A percentile compares a stretch with the other conserved stretches of the same genome.
Conservation (phyloP, 2,888 invertebrate species). For the Drosophila anomalata region DNA sequence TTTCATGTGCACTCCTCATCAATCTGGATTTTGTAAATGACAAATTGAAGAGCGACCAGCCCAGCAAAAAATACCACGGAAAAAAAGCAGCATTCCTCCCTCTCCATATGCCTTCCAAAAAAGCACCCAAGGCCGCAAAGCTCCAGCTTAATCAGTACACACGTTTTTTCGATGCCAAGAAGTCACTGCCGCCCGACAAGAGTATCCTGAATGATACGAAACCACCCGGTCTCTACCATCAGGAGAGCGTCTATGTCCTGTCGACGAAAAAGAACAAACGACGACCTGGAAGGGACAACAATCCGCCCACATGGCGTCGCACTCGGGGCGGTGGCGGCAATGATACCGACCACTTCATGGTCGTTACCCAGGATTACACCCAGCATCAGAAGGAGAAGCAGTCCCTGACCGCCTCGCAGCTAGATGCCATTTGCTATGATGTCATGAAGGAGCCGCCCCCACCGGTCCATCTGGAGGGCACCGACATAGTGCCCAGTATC, state of each 20-base stretch:
- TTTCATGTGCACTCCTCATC: constrained; percentile 14
- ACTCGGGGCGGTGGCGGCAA: not conserved
- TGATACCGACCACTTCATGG: constrained; percentile 24
- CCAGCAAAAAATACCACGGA: not conserved
- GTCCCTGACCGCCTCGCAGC: not conserved
- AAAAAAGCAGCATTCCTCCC: not conserved
- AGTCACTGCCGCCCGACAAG: constrained; percentile 3
- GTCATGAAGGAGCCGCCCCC: constrained; percentile 34
- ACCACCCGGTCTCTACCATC: not conserved
- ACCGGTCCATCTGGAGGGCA: constrained; percentile 27
- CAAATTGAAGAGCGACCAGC: constrained; percentile 7
- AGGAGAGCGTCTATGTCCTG: constrained; percentile 38
- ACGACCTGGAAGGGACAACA: not conserved
- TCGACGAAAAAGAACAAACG: constrained; percentile 10
- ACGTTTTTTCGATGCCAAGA: constrained; percentile 47
- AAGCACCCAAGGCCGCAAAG: constrained; percentile 35
- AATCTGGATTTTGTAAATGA: constrained; percentile 13
- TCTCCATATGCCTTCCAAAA: constrained; percentile 48
- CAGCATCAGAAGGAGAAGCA: not conserved
- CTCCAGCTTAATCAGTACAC: constrained; percentile 34
- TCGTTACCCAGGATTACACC: constrained; percentile 38
- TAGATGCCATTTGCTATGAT: constrained; percentile 52
- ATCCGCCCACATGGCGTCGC: constrained; percentile 12
- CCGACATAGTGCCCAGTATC: constrained; percentile 37
- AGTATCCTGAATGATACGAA: not conserved